phyloP scores from a whole-genome alignment of 2,888 invertebrate species.

The Pilophorus perplexus region DNA sequence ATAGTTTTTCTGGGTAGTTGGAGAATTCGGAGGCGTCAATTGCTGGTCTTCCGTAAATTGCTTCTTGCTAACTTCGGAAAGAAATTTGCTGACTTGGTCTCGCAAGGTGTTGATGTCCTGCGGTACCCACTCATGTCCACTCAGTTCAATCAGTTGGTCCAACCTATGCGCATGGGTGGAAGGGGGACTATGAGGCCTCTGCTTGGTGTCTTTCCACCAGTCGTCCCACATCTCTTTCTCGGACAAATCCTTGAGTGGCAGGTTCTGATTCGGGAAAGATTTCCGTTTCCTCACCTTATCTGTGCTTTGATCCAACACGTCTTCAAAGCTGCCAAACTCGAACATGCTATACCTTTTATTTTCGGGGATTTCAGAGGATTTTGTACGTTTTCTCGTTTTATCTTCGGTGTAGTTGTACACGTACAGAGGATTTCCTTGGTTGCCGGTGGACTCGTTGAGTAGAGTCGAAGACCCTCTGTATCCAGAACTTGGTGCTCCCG shows the following conservation, averaged over 20 bases:
- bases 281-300: conserved; percentile 40
- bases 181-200: conserved; percentile 46
- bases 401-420: conserved; percentile 76
- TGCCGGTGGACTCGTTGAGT: conserved; percentile 68
- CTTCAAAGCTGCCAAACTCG: conserved; percentile 56
- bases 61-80: conserved; percentile 62
- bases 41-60: conserved; percentile 59
- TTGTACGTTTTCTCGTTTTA: conserved; percentile 42
- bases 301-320: conserved; percentile 31
- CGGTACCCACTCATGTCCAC: conserved; percentile 67
- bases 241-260: conserved; percentile 52
- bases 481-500: conserved; percentile 75
- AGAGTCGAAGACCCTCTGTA: conserved; percentile 83
- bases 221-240: conserved; percentile 52
- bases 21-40: conserved; percentile 50
- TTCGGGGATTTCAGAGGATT: conserved; percentile 39
- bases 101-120: conserved; percentile 65
- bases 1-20: conserved; percentile 47
- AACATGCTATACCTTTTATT: conserved; percentile 70
- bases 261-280: conserved; percentile 40
- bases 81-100: conserved; percentile 63
- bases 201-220: conserved; percentile 46
- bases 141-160: conserved; percentile 51
- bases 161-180: conserved; percentile 48
- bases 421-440: conserved; percentile 69